These are phyloP conservation scores for Noctua pronuba DNA, from an alignment of 2,888 invertebrate species.

Conservation along the genomic window DNA sequence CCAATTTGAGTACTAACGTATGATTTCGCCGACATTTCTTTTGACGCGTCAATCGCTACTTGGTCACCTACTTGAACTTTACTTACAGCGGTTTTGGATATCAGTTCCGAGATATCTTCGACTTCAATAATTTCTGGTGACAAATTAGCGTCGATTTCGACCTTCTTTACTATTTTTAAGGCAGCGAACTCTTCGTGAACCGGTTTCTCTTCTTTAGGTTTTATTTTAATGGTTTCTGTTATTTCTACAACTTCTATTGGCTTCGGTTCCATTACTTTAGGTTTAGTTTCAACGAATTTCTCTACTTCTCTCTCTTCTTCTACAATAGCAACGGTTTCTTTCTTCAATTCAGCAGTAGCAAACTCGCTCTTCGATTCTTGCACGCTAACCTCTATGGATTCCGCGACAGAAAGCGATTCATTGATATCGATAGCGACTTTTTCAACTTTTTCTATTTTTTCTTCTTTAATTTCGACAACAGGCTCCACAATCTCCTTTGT, in stretches of 20 bases:
- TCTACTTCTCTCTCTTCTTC: constrained; percentile 37
- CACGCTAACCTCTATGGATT: constrained; percentile 49
- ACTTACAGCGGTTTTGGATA: constrained; percentile 42
- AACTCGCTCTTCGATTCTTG: constrained; percentile 59
- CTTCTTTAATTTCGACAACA: constrained; percentile 60
- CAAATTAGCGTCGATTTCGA: constrained; percentile 59
- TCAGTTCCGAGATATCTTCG: constrained; percentile 57
- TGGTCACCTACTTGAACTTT: constrained; percentile 47
- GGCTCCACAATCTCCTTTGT: constrained; percentile 63
- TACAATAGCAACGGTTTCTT: constrained; percentile 39
- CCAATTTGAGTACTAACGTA: constrained; percentile 33
- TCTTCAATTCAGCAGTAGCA: constrained; percentile 37
- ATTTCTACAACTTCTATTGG: constrained; percentile 55
- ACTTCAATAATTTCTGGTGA: constrained; percentile 66
- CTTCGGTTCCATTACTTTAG: constrained; percentile 45
- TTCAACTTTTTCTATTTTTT: constrained; percentile 66
- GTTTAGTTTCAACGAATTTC: constrained; percentile 23
- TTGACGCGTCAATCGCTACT: constrained; percentile 39
- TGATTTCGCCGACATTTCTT: constrained; percentile 32
- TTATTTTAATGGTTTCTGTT: constrained; percentile 52
- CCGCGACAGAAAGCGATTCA: constrained; percentile 54
- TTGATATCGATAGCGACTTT: constrained; percentile 64
- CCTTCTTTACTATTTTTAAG: constrained; percentile 72
- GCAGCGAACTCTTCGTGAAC: constrained; percentile 70
- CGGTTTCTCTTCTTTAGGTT: constrained; percentile 52